Evolutionary conservation across 2,797 vertebrate genomes (phyloP), one percentile per base, ranked within the genome.

Genomic region (Acipenser transmontanus): DNA sequence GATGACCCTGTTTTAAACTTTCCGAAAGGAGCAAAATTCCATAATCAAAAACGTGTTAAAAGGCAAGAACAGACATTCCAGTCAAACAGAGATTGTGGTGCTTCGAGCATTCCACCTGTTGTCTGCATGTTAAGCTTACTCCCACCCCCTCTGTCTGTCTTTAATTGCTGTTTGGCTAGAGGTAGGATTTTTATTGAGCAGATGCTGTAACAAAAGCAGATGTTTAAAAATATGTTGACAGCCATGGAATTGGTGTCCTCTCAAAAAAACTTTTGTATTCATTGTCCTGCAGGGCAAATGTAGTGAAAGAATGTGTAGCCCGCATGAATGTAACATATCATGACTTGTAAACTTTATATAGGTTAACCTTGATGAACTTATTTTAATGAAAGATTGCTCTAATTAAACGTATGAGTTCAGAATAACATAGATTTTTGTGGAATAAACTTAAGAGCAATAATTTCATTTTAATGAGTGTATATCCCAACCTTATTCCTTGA

Each of bases 141-240:
- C 70, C 65, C 65, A 69, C 67, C 61, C 54, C 54, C 76, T 72
- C 4, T 70, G 51, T 73, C 67, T 78, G 49, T 63, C 67, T 78
- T 70, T 79, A 78, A 75, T 71, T 77, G 71, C 68, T 77, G 8
- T 80, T 81, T 77, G 72, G 68, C 78, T 81, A 71, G 72, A 79
- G 71, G 71, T 76, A 69, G 65, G 50, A 7, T 65, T 80, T 82
- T 85, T 82, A 71, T 73, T 76, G 72, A 49, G 20, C 11, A 34
- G 76, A 71, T 78, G 72, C 68, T 82, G 8, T 74, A 78, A 77
- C 64, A 79, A 77, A 81, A 83, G 74, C 77, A 82, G 71, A 78
- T 75, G 63, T 83, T 80, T 85, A 74, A 76, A 79, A 83, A 74
- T 77, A 76, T 20, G 48, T 74, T 85, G 78, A 84, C 81, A 84